Evolutionary conservation across 64 coral and sea anemone genomes (phyloP), one percentile per base, ranked within the genome.

Genomic region (Pocillopora damicornis): DNA sequence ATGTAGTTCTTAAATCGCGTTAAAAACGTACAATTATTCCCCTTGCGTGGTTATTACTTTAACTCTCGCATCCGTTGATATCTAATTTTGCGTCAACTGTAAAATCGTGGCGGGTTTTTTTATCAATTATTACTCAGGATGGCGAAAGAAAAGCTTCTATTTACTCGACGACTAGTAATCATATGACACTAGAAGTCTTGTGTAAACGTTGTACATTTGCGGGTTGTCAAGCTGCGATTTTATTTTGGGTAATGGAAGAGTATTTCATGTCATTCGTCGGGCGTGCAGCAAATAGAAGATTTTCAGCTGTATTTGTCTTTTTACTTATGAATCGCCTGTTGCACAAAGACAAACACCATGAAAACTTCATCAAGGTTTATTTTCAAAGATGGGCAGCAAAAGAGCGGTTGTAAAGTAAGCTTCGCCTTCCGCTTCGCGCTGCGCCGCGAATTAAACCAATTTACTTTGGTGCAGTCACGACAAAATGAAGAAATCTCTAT

Each of bases 391-490:
- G 67, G 67, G 20, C 67, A 71, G 67, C 25, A 71, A 7, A 25
- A 23, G 67, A 23, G 20, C 25, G 9, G 20, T 23, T 11, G 67
- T 11, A 23, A 9, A 23, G 67, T 0, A 23, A 71, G 67, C 25
- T 23, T 23, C 25, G 67, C 20, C 66, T 13, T 15, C 61, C 61
- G 61, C 61, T 69, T 69, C 15, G 8, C 45, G 25, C 12, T 25
- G 59, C 23, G 22, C 59, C 76, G 56, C 20, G 76, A 79, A 79
- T 79, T 79, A 60, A 60, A 79, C 77, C 11, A 79, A 79, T 79
- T 79, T 59, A 51, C 57, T 51, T 79, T 60, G 77, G 77, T 79
- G 58, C 60, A 14, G 59, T 60, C 56, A 79, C 56, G 59, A 79
- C 51, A 79, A 79, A 79, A 79, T 79, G 18, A 45, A 42, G 38